These are phyloP conservation scores for Chloroceryle inda DNA, from an alignment of 2,797 vertebrate genomes.

Conservation along the genomic window DNA sequence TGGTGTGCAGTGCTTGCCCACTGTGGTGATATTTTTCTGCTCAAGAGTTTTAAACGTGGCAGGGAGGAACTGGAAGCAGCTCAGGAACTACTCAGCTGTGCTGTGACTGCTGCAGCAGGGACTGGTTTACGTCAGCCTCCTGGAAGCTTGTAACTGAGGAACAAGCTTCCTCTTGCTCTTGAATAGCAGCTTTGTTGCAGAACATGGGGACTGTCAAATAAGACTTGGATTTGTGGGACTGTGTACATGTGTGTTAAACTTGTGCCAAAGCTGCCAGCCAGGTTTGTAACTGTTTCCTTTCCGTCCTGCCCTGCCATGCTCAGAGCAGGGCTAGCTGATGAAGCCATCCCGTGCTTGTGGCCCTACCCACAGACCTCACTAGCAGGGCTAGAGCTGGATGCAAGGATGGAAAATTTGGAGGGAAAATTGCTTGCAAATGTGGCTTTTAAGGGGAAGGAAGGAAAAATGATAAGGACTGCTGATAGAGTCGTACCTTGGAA, in stretches of 20 bases:
- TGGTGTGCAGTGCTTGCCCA: background rate
- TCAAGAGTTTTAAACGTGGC: background rate
- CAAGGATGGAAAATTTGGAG: background rate
- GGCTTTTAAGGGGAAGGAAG: background rate
- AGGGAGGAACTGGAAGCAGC: constrained; percentile 27
- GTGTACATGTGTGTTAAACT: background rate
- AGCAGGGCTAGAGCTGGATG: background rate
- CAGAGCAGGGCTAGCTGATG: background rate
- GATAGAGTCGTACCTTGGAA: background rate
- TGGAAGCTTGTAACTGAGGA: constrained; percentile 28
- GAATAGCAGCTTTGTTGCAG: constrained; percentile 68
- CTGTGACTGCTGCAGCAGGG: background rate
- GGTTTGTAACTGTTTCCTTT: background rate
- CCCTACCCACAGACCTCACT: background rate
- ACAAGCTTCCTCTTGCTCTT: constrained; percentile 21
- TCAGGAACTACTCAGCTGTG: background rate
- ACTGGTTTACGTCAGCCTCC: constrained; percentile 36
- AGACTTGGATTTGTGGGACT: background rate
- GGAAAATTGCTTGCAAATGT: background rate
- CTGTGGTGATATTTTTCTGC: background rate
- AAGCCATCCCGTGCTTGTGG: background rate
- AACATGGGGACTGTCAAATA: constrained; percentile 33
- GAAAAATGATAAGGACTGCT: background rate
- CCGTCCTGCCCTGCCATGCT: background rate
- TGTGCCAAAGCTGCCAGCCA: constrained; percentile 36